phyloP scores from a whole-genome alignment of 1,140 invertebrate genomes.

The Pseudomyrmex gracilis region DNA sequence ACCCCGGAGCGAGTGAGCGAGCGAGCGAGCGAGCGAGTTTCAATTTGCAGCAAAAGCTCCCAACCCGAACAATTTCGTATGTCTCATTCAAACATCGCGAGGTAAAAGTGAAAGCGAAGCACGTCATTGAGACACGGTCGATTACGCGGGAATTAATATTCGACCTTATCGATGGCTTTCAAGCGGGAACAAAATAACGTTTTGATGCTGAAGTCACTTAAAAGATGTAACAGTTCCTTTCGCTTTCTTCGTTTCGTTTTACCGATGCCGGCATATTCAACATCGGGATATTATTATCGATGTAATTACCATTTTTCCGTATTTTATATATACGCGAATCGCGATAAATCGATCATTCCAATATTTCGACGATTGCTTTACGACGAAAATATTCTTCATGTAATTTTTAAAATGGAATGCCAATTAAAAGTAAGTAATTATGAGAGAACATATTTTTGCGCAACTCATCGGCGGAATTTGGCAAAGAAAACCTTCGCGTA shows the following conservation, averaged over 20 bases:
- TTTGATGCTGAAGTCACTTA: neutral
- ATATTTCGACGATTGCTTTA: neutral
- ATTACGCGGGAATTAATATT: conserved; percentile 32
- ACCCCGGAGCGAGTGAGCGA: conserved; percentile 40
- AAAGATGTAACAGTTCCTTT: neutral
- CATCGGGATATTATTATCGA: neutral
- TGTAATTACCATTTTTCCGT: neutral
- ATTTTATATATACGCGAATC: neutral
- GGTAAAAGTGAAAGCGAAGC: conserved; percentile 48
- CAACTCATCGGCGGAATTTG: conserved; percentile 46
- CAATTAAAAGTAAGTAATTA: conserved; percentile 13
- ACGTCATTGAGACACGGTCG: conserved; percentile 18
- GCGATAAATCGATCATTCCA: neutral
- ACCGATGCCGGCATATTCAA: neutral
- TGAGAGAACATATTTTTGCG: conserved; percentile 46
- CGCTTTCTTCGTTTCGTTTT: neutral
- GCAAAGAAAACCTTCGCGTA: conserved; percentile 64
- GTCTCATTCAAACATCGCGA: conserved; percentile 30
- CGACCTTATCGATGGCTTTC: neutral
- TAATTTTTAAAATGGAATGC: conserved; percentile 9
- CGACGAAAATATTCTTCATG: conserved; percentile 1
- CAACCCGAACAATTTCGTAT: conserved; percentile 14
- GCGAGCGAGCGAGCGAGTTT: conserved; percentile 30
- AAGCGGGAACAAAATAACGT: neutral
- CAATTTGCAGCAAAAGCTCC: conserved; percentile 40